Conservation (phyloP, 64 coral and sea anemone species). For the Hydrozoanthus tunicans region DNA sequence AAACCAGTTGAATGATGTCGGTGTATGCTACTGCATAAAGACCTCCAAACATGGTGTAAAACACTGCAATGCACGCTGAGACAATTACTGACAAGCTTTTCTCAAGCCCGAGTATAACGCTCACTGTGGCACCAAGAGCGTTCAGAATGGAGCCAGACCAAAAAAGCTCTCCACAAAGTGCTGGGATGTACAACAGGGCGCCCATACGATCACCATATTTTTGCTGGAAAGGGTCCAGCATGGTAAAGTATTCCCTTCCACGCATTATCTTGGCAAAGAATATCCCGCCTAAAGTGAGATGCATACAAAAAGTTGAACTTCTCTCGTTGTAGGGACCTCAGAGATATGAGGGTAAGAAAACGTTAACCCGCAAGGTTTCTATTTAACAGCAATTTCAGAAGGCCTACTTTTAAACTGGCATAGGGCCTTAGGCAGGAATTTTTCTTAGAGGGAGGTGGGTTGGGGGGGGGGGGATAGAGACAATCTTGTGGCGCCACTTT, state of each 20-base stretch:
- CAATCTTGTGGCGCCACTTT: no score
- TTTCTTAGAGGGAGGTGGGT: no score
- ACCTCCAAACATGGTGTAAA: slow-evolving; percentile 88
- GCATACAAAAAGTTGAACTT: background rate
- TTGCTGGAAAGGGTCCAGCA: slow-evolving; percentile 89
- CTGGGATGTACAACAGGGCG: slow-evolving; percentile 79
- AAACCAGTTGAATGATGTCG: slow-evolving; percentile 86
- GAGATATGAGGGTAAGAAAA: no score
- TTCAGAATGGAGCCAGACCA: slow-evolving; percentile 87
- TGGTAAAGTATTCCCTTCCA: slow-evolving; percentile 75
- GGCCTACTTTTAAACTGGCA: no score
- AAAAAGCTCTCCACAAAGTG: slow-evolving; percentile 85
- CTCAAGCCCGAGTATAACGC: slow-evolving; percentile 77
- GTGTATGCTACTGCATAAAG: slow-evolving; percentile 95
- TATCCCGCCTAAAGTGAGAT: slow-evolving; percentile 59
- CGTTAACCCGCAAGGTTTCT: no score
- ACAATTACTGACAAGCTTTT: slow-evolving; percentile 70
- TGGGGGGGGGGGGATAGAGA: no score
- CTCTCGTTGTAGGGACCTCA: background rate
- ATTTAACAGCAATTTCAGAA: no score
- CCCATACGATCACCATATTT: slow-evolving; percentile 85
- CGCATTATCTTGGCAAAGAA: slow-evolving; percentile 95
- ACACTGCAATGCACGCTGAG: slow-evolving; percentile 81
- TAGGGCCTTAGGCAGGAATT: no score
- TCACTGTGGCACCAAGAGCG: slow-evolving; percentile 86